These are phyloP conservation scores for Heliconius eleuchia DNA, from an alignment of 1,140 invertebrate genomes.

Conservation along the genomic window DNA sequence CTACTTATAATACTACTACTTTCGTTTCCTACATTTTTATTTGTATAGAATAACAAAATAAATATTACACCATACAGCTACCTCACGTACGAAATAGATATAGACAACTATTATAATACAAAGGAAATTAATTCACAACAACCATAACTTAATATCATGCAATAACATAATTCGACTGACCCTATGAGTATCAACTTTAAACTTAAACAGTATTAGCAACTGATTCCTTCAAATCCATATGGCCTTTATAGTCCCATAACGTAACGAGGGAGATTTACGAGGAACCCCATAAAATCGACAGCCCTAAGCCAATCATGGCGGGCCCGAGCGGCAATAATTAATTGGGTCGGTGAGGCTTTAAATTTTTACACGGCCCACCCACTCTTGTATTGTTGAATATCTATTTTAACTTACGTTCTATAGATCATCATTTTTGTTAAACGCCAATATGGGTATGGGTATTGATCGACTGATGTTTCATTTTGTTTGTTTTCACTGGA, in stretches of 20 bases:
- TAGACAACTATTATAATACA: too few species aligned
- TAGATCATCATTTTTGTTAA: not conserved
- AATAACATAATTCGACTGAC: not conserved
- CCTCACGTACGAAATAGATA: too few species aligned
- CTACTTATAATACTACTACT: too few species aligned
- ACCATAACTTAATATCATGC: not conserved
- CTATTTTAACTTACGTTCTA: not conserved
- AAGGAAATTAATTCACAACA: too few species aligned
- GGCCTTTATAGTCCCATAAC: conserved; percentile 35
- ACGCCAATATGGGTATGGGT: not conserved
- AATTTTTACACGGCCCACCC: conserved; percentile 34
- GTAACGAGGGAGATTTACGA: conserved; percentile 34
- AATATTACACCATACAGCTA: too few species aligned
- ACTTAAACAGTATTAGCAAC: conserved; percentile 26
- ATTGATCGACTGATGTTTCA: not conserved
- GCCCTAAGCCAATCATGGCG: conserved; percentile 33
- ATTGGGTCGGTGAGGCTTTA: conserved; percentile 30
- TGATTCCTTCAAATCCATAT: conserved; percentile 34
- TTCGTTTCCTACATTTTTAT: too few species aligned
- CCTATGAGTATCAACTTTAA: not conserved
- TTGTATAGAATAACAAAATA: too few species aligned
- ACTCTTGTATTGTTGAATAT: conserved; percentile 16
- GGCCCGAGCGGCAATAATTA: conserved; percentile 31
- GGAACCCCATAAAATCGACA: conserved; percentile 40
- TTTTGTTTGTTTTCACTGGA: not conserved